A percentile compares a stretch with the other conserved stretches of the same genome.
These are phyloP conservation scores for Mustelus asterias DNA, from an alignment of 2,113 vertebrate species.

Conservation along the genomic window DNA sequence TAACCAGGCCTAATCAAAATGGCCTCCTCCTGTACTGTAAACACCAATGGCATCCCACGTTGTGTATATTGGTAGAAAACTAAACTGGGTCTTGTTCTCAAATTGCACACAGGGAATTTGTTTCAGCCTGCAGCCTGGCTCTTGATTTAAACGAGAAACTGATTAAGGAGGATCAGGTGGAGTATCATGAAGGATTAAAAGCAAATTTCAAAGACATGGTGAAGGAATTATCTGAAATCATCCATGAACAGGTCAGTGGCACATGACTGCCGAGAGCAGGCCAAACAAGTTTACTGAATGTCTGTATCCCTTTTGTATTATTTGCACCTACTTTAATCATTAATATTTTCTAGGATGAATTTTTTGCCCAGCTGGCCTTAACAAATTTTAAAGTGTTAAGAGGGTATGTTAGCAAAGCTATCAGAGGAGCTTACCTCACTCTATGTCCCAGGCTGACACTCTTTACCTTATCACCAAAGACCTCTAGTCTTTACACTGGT, in stretches of 20 bases:
- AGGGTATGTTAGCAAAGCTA: background rate
- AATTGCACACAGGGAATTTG: slow-evolving; percentile 68
- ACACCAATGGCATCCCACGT: background rate
- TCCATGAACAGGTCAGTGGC: slow-evolving; percentile 79
- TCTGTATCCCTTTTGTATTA: background rate
- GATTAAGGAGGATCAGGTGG: slow-evolving; percentile 93
- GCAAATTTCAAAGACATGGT: slow-evolving; percentile 93
- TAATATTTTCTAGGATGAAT: background rate
- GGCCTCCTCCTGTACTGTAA: background rate
- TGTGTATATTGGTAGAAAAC: background rate
- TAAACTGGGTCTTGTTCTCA: background rate
- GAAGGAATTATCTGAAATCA: slow-evolving; percentile 92
- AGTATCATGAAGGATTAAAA: slow-evolving; percentile 93
- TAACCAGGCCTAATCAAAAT: background rate
- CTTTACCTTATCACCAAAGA: background rate
- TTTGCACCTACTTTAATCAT: background rate
- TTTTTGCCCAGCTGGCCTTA: background rate
- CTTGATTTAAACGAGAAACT: slow-evolving; percentile 88
- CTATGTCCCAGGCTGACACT: background rate
- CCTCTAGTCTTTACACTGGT: background rate
- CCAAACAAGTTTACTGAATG: too few species aligned
- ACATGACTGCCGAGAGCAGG: background rate
- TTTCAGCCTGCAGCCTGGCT: slow-evolving; percentile 83
- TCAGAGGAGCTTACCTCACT: background rate
- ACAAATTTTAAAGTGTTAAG: background rate